phyloP scores from a whole-genome alignment of 2,888 invertebrate genomes.

The Plagiodera versicolora region DNA sequence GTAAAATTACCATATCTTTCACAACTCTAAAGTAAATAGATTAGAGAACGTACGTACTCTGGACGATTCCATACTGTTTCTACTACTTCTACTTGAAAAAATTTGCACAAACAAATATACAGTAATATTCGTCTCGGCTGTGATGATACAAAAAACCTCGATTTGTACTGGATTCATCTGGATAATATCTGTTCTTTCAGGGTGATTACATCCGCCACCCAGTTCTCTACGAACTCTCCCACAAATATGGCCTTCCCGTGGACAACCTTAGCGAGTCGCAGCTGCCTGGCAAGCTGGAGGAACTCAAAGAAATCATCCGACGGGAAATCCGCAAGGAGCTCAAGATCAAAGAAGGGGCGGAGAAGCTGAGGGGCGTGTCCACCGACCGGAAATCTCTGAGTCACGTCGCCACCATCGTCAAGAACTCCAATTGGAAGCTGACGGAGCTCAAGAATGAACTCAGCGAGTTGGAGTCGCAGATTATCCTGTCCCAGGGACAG shows the following conservation, averaged over 20 bases:
- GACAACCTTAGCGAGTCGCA: conserved; percentile 80
- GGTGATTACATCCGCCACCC: conserved; percentile 88
- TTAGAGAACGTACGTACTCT: no score
- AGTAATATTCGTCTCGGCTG: no score
- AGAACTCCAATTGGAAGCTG: conserved; percentile 88
- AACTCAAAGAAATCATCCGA: conserved; percentile 90
- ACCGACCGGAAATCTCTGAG: conserved; percentile 86
- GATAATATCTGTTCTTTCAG: conserved; percentile 58
- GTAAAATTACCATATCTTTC: no score
- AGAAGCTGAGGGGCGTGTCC: conserved; percentile 91
- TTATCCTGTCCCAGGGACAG: conserved; percentile 85
- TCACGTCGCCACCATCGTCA: conserved; percentile 89
- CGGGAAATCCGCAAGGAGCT: conserved; percentile 93
- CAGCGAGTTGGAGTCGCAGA: conserved; percentile 90
- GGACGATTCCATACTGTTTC: no score
- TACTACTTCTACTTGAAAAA: no score
- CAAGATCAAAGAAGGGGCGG: conserved; percentile 94
- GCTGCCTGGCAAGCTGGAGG: conserved; percentile 87
- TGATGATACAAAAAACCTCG: no score
- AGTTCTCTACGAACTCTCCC: conserved; percentile 85
- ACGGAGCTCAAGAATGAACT: conserved; percentile 92
- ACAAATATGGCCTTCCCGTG: conserved; percentile 87
- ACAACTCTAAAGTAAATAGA: no score
- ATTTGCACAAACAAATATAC: no score
- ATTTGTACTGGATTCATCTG: no score